A percentile compares a stretch with the other conserved stretches of the same genome.
These are phyloP conservation scores for Drosophila phalerata DNA, from an alignment of 2,888 invertebrate genomes.

Conservation along the genomic window DNA sequence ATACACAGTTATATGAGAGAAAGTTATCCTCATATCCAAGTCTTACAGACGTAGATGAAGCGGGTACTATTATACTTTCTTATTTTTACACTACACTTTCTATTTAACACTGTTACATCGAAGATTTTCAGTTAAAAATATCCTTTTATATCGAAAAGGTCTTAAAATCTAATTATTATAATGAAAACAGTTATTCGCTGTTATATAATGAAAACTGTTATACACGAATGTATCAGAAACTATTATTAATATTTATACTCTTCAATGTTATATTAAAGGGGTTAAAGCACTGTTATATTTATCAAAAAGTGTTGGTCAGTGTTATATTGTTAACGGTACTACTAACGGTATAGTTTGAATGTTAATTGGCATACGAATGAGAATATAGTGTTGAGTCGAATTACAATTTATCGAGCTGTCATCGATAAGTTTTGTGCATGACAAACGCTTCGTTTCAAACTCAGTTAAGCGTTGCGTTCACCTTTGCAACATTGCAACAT, in stretches of 20 bases:
- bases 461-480: background rate
- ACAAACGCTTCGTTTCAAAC: background rate
- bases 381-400: background rate
- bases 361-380: background rate
- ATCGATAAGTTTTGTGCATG: slow-evolving; percentile 22
- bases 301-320: background rate
- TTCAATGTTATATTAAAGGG: background rate
- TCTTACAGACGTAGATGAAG: too few relatives aligned
- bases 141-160: too few relatives aligned
- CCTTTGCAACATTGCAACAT: slow-evolving; percentile 3
- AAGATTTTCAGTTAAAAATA: too few relatives aligned
- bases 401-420: slow-evolving; percentile 3
- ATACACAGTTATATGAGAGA: too few relatives aligned
- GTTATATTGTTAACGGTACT: background rate
- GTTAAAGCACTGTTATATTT: background rate
- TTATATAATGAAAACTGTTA: too few relatives aligned
- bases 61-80: too few relatives aligned
- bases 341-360: background rate
- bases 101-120: too few relatives aligned
- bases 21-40: too few relatives aligned
- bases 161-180: too few relatives aligned
- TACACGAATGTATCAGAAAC: background rate
- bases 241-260: background rate
- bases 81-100: too few relatives aligned
- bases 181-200: too few relatives aligned